Conservation (phyloP, 2,113 vertebrate species). For the Heterochromis multidens region DNA sequence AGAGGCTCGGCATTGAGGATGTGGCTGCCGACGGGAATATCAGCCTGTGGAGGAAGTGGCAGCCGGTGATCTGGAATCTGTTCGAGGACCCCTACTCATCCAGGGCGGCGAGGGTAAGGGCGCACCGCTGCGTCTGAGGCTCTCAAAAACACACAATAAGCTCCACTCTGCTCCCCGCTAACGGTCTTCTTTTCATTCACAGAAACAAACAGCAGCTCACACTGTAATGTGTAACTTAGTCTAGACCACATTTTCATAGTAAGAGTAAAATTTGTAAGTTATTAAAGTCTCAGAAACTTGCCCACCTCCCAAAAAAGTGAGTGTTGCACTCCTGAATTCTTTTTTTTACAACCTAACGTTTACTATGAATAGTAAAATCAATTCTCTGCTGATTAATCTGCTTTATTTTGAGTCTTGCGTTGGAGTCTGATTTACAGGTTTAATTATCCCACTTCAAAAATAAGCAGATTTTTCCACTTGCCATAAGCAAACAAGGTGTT, state of each 20-base stretch:
- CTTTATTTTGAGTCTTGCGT: background rate
- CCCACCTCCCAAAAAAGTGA: background rate
- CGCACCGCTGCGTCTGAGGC: conserved; percentile 27
- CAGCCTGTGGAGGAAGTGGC: conserved; percentile 86
- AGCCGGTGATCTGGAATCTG: conserved; percentile 91
- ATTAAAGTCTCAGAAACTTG: background rate
- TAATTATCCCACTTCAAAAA: background rate
- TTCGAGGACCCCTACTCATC: conserved; percentile 97
- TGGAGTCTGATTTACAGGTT: background rate
- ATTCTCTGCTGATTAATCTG: no score
- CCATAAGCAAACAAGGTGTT: conserved; percentile 2
- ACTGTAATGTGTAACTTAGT: background rate
- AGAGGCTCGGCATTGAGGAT: conserved; percentile 81
- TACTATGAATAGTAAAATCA: background rate
- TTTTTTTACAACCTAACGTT: background rate
- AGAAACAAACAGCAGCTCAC: background rate
- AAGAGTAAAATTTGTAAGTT: background rate
- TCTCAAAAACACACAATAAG: background rate
- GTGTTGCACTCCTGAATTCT: background rate
- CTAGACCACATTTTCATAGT: background rate
- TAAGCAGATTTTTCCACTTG: background rate
- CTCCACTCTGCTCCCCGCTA: background rate
- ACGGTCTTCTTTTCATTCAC: background rate
- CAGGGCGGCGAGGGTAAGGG: conserved; percentile 90
- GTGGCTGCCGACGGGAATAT: conserved; percentile 73